Evolutionary conservation across 1,140 invertebrate species (phyloP).

Genomic region (Maconellicoccus hirsutus): DNA sequence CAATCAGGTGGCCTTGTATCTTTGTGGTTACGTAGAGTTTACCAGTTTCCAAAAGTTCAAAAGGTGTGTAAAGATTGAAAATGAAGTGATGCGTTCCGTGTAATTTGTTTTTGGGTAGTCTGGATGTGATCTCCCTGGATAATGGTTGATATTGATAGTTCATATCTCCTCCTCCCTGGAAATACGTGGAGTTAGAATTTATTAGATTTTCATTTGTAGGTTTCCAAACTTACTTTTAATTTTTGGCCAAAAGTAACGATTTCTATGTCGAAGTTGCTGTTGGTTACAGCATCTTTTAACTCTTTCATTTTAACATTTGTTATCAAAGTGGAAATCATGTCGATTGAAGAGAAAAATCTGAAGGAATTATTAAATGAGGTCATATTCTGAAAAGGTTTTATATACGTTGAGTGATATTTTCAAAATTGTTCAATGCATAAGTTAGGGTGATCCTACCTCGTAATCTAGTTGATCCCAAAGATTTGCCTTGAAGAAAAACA

Average conservation of each 20-base stretch:
- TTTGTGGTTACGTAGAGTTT: neutral
- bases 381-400: neutral
- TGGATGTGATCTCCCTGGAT: neutral
- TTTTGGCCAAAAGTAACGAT: neutral
- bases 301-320: neutral
- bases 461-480: neutral
- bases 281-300: neutral
- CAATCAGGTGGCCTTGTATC: slow-evolving; percentile 23
- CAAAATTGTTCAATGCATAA: too few relatives aligned
- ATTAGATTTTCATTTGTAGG: too few relatives aligned
- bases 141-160: neutral
- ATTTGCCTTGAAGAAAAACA: neutral
- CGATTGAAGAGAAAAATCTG: neutral
- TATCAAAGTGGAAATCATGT: neutral
- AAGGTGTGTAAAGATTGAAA: slow-evolving; percentile 24
- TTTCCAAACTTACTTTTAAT: slow-evolving; percentile 4
- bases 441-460: neutral
- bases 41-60: slow-evolving; percentile 24
- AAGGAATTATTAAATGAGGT: neutral
- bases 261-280: neutral
- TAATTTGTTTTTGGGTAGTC: neutral
- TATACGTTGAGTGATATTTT: too few relatives aligned
- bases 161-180: slow-evolving; percentile 2
- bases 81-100: slow-evolving; percentile 14
- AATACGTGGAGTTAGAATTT: neutral